A percentile compares a stretch with the other conserved stretches of the same genome.
Evolutionary conservation across 64 coral and sea anemone genomes (phyloP).

Genomic region (Acropora tenuis): DNA sequence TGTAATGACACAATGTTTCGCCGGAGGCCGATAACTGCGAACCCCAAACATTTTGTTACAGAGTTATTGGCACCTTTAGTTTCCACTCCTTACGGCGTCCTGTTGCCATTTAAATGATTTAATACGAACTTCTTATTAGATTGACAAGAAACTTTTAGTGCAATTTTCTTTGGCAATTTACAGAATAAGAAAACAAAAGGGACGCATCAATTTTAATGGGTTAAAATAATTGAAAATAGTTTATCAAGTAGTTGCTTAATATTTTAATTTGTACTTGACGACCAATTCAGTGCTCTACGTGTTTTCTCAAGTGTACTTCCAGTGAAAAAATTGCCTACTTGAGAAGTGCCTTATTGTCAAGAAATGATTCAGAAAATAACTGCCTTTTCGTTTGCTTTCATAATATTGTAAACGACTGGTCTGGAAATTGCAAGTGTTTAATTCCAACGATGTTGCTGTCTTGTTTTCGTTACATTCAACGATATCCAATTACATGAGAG

Average conservation of each 20-base stretch:
- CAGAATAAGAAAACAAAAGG: background rate
- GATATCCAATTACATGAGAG: background rate
- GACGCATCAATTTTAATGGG: background rate
- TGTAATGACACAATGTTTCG: background rate
- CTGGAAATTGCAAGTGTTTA: background rate
- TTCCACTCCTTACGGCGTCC: background rate
- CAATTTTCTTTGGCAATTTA: no score
- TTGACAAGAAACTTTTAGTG: background rate
- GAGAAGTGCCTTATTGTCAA: no score
- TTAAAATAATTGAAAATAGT: background rate
- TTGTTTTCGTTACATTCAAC: no score
- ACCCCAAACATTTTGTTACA: background rate
- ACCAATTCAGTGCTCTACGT: background rate
- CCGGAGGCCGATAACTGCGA: background rate
- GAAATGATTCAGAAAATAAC: no score
- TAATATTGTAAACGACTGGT: no score
- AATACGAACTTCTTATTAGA: background rate
- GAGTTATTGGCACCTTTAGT: background rate
- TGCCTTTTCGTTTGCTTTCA: no score
- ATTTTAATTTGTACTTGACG: background rate
- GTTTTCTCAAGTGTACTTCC: no score
- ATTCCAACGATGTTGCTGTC: background rate
- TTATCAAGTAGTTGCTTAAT: background rate
- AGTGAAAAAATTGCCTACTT: no score
- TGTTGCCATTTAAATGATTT: background rate